Conservation (phyloP, 2,888 invertebrate species). For the Archips crataeganus region DNA sequence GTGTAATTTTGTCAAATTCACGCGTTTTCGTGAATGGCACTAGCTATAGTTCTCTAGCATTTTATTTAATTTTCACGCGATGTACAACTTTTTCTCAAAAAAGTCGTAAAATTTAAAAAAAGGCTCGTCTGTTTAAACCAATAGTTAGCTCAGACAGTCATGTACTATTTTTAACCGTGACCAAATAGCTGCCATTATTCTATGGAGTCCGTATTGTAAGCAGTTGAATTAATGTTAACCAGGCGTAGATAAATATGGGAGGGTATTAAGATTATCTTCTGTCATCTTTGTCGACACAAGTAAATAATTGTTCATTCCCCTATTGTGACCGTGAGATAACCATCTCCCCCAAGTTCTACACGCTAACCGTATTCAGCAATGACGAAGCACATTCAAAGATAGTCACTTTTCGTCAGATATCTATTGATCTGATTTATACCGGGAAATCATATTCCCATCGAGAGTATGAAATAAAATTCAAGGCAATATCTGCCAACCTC, state of each 20-base stretch:
- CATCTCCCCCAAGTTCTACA: slow-evolving; percentile 36
- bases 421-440: slow-evolving; percentile 23
- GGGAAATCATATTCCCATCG: slow-evolving; percentile 33
- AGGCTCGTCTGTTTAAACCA: too few species aligned
- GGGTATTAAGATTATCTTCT: slow-evolving; percentile 31
- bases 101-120: too few species aligned
- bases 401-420: slow-evolving; percentile 31
- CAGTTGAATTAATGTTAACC: not conserved
- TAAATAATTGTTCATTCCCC: slow-evolving; percentile 40
- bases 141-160: too few species aligned
- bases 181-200: too few species aligned
- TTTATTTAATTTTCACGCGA: too few species aligned
- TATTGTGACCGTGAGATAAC: slow-evolving; percentile 33
- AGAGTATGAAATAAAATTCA: slow-evolving; percentile 30
- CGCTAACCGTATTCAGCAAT: slow-evolving; percentile 23
- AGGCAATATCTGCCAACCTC: slow-evolving; percentile 39
- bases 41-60: too few species aligned
- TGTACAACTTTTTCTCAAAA: too few species aligned
- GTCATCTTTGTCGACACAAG: slow-evolving; percentile 33
- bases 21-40: too few species aligned
- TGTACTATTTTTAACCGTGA: too few species aligned
- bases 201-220: not conserved
- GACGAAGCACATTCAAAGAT: slow-evolving; percentile 35
- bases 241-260: slow-evolving; percentile 5
- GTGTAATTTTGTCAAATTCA: too few species aligned